Evolutionary conservation across 2,797 vertebrate species (phyloP).

Genomic region (Notolepis coatsorum): DNA sequence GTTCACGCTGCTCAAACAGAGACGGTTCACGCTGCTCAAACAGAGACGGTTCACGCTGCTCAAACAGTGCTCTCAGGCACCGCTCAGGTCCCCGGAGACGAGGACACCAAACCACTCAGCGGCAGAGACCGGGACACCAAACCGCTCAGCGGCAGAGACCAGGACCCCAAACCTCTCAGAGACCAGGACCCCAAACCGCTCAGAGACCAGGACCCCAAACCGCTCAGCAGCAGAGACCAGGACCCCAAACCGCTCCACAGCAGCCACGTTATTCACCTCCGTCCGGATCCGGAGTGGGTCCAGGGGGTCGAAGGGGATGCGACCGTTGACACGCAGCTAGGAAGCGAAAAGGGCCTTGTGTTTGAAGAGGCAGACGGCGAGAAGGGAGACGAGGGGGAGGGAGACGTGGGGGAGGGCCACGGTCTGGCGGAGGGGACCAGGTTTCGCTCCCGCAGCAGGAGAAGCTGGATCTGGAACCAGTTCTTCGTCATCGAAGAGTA

Average conservation of each 20-base stretch:
- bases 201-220: too few relatives aligned
- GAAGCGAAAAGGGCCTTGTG: conserved; percentile 71
- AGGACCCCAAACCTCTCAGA: conserved; percentile 61
- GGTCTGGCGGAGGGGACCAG: conserved; percentile 48
- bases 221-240: conserved; percentile 68
- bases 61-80: conserved; percentile 63
- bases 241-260: conserved; percentile 67
- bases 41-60: conserved; percentile 62
- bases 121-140: too few relatives aligned
- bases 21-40: too few relatives aligned
- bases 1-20: too few relatives aligned
- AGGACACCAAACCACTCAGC: conserved; percentile 66
- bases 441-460: conserved; percentile 84
- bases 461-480: conserved; percentile 97
- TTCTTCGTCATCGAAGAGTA: conserved; percentile 96
- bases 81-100: conserved; percentile 68
- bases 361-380: conserved; percentile 79
- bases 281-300: conserved; percentile 71
- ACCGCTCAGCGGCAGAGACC: conserved; percentile 66
- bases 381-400: conserved; percentile 32
- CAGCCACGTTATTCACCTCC: conserved; percentile 83
- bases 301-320: conserved; percentile 54
- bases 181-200: conserved; percentile 67
- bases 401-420: conserved; percentile 38
- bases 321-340: conserved; percentile 47